Conservation (phyloP, 2,113 vertebrate species). For the Corythornis madagascariensis region DNA sequence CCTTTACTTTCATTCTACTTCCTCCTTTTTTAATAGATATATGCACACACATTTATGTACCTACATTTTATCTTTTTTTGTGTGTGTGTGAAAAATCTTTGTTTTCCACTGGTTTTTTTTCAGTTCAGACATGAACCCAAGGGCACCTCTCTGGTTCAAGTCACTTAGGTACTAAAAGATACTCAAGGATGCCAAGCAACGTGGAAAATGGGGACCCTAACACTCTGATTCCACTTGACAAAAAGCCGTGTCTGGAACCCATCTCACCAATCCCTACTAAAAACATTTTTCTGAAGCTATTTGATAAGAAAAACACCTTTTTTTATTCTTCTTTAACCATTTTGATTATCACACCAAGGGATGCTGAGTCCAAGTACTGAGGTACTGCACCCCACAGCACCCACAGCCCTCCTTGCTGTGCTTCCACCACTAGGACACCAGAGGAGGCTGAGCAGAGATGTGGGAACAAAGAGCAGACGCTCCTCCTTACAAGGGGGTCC, state of each 20-base stretch:
- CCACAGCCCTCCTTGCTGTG: not conserved
- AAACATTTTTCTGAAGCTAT: not conserved
- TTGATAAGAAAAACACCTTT: not conserved
- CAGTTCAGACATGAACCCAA: not conserved
- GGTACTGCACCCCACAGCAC: not conserved
- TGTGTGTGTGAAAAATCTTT: not conserved
- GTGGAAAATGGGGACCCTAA: not conserved
- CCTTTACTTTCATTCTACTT: not conserved
- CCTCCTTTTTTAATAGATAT: not conserved
- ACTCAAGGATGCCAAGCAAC: not conserved
- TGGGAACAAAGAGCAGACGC: not conserved
- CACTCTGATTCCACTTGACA: not conserved
- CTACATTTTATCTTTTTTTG: too few species aligned
- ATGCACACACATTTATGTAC: accelerated
- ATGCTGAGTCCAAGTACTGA: accelerated
- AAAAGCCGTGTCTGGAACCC: not conserved
- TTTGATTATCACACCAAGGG: not conserved
- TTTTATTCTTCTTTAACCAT: not conserved
- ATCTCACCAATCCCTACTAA: not conserved
- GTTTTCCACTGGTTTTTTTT: not conserved
- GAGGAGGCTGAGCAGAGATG: not conserved
- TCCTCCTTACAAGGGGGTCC: not conserved
- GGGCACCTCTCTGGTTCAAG: not conserved
- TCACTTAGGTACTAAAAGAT: not conserved
- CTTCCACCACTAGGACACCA: accelerated